Conservation (phyloP, 2,888 invertebrate genomes). For the Itoplectis maculator region DNA sequence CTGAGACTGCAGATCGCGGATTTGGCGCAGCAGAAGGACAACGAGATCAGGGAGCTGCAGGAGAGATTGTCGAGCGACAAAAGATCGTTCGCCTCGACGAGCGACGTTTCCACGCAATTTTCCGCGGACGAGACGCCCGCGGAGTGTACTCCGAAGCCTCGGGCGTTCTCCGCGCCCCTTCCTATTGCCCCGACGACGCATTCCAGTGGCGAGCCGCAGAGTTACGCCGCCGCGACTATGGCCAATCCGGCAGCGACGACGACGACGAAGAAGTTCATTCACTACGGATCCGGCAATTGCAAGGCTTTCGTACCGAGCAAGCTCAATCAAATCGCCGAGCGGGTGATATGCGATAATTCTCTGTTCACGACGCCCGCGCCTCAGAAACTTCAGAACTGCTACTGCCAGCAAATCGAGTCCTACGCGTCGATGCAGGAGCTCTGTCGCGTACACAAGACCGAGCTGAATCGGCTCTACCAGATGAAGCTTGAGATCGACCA, state of each 20-base stretch:
- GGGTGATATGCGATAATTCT: constrained; percentile 53
- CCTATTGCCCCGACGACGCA: constrained; percentile 11
- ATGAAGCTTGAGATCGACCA: constrained; percentile 73
- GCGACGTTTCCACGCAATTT: constrained; percentile 55
- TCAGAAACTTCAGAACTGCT: constrained; percentile 63
- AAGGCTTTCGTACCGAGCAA: constrained; percentile 58
- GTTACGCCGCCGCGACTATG: constrained; percentile 18
- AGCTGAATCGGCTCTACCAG: constrained; percentile 70
- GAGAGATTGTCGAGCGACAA: constrained; percentile 73
- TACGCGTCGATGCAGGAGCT: constrained; percentile 69
- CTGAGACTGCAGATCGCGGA: constrained; percentile 86
- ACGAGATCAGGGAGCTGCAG: constrained; percentile 86
- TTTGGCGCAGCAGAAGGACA: constrained; percentile 86
- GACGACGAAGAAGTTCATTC: constrained; percentile 42
- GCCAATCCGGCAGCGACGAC: constrained; percentile 28
- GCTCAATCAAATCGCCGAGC: constrained; percentile 65
- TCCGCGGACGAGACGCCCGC: constrained; percentile 28
- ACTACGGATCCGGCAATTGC: constrained; percentile 42
- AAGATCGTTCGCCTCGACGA: constrained; percentile 4
- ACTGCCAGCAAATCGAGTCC: constrained; percentile 68
- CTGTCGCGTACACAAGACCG: constrained; percentile 67
- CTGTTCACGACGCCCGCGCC: constrained; percentile 48
- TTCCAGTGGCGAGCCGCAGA: constrained; percentile 48
- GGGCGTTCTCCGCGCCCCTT: constrained; percentile 18
- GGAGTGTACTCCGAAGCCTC: constrained; percentile 33